Evolutionary conservation across 2,888 invertebrate species (phyloP).

Genomic region (Saturnia pavonia): DNA sequence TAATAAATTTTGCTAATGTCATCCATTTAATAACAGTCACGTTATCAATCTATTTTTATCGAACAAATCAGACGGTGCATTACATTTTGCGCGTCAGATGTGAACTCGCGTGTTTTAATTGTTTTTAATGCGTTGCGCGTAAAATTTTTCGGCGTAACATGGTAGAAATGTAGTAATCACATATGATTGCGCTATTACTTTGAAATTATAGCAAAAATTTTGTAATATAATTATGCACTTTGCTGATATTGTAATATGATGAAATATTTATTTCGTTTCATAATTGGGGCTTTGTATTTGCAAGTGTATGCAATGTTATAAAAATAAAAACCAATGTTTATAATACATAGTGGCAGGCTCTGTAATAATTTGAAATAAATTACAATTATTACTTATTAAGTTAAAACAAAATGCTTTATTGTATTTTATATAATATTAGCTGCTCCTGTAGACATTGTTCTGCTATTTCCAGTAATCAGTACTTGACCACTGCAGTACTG

Average conservation of each 20-base stretch:
- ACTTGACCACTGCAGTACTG: no score
- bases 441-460: no score
- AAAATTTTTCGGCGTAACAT: slow-evolving; percentile 40
- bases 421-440: no score
- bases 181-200: neutral
- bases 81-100: slow-evolving; percentile 69
- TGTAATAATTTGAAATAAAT: neutral
- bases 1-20: slow-evolving; percentile 41
- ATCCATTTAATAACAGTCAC: slow-evolving; percentile 48
- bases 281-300: neutral
- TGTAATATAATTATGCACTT: neutral
- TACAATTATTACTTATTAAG: no score
- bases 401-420: no score
- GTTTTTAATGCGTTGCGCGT: slow-evolving; percentile 45
- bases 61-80: slow-evolving; percentile 57
- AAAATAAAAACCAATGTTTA: neutral
- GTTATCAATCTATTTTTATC: slow-evolving; percentile 74
- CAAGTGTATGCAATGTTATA: neutral
- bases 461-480: no score
- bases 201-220: neutral
- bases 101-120: slow-evolving; percentile 53
- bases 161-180: slow-evolving; percentile 9
- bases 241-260: neutral
- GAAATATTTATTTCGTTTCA: neutral
- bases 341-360: neutral